These are phyloP conservation scores for Pterobdella sp. DNA, from an alignment of 2,888 invertebrate genomes.

Conservation along the genomic window DNA sequence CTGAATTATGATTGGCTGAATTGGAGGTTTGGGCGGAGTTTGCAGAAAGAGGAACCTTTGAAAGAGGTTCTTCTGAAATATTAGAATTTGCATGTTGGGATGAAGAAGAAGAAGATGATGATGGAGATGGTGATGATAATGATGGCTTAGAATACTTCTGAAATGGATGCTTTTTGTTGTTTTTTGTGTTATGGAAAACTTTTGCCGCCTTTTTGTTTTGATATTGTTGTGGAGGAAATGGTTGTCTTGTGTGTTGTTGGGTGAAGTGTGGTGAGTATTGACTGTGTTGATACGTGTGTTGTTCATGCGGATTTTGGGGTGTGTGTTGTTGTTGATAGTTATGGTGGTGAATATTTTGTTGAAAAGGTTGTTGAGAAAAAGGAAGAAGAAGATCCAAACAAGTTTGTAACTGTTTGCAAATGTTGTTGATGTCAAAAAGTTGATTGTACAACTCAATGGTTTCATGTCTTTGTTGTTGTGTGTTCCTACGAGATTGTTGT, in stretches of 20 bases:
- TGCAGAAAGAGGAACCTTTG: not conserved
- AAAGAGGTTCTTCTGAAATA: not conserved
- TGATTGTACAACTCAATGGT: not conserved
- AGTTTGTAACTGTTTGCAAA: not conserved
- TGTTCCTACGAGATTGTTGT: not conserved
- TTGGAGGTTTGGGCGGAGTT: not conserved
- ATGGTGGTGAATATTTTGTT: slow-evolving; percentile 11
- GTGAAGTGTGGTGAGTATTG: not conserved
- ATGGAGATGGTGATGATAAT: not conserved
- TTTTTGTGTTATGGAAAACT: not conserved
- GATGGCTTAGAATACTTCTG: not conserved
- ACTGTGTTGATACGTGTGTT: not conserved
- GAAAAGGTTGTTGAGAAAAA: slow-evolving; percentile 7
- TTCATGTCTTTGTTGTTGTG: not conserved
- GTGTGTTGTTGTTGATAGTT: not conserved
- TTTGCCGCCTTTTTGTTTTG: not conserved
- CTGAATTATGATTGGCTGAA: not conserved
- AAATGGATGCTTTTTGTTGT: not conserved
- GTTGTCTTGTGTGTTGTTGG: not conserved
- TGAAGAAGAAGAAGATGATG: not conserved
- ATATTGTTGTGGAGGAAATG: not conserved
- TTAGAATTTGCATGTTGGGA: not conserved
- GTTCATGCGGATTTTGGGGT: not conserved
- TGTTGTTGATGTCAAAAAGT: not conserved
- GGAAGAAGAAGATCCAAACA: slow-evolving; percentile 3